Evolutionary conservation across 2,113 vertebrate genomes (phyloP), one percentile per base, ranked within the genome.

Genomic region (Salminus brasiliensis): DNA sequence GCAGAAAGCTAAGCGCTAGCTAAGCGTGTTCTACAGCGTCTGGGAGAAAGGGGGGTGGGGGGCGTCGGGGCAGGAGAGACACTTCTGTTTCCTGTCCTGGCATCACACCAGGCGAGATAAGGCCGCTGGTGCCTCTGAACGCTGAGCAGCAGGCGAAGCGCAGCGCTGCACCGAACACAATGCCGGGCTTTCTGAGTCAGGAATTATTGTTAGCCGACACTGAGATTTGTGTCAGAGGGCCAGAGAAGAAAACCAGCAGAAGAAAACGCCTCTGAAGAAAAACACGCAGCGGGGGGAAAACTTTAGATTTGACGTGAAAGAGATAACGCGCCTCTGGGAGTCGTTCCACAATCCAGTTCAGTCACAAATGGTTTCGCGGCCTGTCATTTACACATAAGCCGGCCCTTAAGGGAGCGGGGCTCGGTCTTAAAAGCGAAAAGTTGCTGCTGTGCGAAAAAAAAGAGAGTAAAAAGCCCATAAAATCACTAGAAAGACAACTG

Each of bases 301-400:
- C 34, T 43, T 53, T 66, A 25, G 34, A 65, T 0, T n/a, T 18
- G 43, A 30, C 23, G 43, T 65, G 59, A 65, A 25, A 75, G 73
- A 65, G 73, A 63, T 25, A 52, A 29, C 2, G 8, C 15, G 73
- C 74, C 60, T 76, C 45, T 18, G 74, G 74, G 74, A 66, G 60
- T 32, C 43, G 25, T 27, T 62, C 74, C 11, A 75, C 74, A 52
- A 52, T 76, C 74, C 49, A n/a, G 74, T 39, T 66, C 74, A 36
- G 74, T 76, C 74, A 76, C 60, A 53, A 76, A 36, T 11, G 36
- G 43, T 76, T 76, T 76, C 74, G 36, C 60, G 52, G 43, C 4
- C 45, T 76, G 74, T 66, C 74, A 52, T 27, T 66, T 66, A 62
- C 45, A 66, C 45, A 76, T 53, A 53, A 52, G 30, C n/a, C 30